Percentiles rank a stretch among this genome's conserved stretches.
These are phyloP conservation scores for Suncus etruscus DNA, from an alignment of 2,113 vertebrate genomes.

Conservation along the genomic window DNA sequence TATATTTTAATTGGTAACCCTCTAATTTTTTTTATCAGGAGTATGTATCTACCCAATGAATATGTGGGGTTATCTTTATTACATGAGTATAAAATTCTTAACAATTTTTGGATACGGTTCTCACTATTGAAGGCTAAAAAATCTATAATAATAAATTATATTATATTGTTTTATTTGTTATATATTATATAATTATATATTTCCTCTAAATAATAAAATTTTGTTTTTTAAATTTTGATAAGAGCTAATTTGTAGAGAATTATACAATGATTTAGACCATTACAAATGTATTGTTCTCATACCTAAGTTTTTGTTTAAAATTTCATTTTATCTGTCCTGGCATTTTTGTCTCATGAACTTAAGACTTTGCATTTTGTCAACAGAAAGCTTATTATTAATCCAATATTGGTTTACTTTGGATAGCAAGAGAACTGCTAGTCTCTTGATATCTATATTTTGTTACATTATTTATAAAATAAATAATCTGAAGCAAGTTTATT, in stretches of 20 bases:
- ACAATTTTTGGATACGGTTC: neutral
- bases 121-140: conserved; percentile 5
- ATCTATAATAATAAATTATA: too few species aligned
- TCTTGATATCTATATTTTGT: conserved; percentile 68
- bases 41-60: neutral
- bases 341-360: conserved; percentile 53
- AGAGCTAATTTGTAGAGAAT: neutral
- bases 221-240: neutral
- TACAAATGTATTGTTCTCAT: neutral
- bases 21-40: neutral
- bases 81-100: neutral
- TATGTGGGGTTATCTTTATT: neutral
- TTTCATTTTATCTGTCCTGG: neutral
- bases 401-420: conserved; percentile 73
- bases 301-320: conserved; percentile 37
- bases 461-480: conserved; percentile 79
- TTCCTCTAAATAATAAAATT: conserved; percentile 35
- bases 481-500: conserved; percentile 83
- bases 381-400: conserved; percentile 71
- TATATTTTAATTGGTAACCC: neutral
- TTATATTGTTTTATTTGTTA: too few species aligned
- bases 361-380: conserved; percentile 65
- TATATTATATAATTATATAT: neutral
- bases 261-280: neutral
- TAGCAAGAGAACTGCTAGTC: conserved; percentile 61